Percentiles rank a stretch among this genome's conserved stretches.
phyloP scores from a whole-genome alignment of 2,113 vertebrate species.

The Ophiodon elongatus region DNA sequence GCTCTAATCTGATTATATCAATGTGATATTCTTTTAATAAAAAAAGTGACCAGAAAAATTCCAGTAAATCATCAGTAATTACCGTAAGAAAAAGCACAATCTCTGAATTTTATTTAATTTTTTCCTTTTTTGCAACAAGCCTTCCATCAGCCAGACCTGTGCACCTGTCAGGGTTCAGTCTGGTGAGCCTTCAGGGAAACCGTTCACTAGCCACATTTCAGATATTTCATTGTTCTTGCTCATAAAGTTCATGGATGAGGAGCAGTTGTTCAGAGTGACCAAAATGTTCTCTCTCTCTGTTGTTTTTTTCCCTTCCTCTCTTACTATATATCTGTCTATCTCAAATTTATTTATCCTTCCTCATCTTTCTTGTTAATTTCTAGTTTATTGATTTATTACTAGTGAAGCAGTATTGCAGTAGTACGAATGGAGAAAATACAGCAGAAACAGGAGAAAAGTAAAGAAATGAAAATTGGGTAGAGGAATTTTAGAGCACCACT shows the following conservation, averaged over 20 bases:
- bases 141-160: not conserved
- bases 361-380: not conserved
- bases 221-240: not conserved
- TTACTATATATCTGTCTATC: not conserved
- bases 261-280: not conserved
- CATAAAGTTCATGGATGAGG: conserved; percentile 6
- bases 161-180: not conserved
- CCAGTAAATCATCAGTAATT: not conserved
- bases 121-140: not conserved
- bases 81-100: not conserved
- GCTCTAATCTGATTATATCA: not conserved
- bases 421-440: no score
- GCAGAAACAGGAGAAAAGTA: not conserved
- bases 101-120: not conserved
- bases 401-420: not conserved
- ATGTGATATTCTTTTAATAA: not conserved
- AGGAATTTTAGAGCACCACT: not conserved
- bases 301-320: not conserved
- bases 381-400: not conserved
- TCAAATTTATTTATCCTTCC: not conserved
- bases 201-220: not conserved
- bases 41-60: not conserved
- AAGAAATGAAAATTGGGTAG: not conserved
- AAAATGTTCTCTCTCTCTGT: not conserved
- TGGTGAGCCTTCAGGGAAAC: no score